Conservation (phyloP, 2,113 vertebrate genomes). For the Hymenochirus boettgeri region DNA sequence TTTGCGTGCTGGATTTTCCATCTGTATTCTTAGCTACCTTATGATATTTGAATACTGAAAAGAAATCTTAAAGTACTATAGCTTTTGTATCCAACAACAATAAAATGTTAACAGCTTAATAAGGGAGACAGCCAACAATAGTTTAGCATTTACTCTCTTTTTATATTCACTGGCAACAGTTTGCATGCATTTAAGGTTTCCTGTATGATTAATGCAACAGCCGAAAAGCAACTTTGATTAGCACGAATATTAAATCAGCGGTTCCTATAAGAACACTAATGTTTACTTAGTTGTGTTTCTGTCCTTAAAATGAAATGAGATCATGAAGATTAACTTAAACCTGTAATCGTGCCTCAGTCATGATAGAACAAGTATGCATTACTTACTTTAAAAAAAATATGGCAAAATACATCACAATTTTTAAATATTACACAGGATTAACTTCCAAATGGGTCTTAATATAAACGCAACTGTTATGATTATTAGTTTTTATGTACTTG, state of each 20-base stretch:
- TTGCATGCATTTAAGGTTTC: constrained; percentile 19
- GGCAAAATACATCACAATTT: too few relatives aligned
- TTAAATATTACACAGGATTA: too few relatives aligned
- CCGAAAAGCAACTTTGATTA: constrained; percentile 22
- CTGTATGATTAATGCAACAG: constrained; percentile 18
- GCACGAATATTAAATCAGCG: constrained; percentile 2
- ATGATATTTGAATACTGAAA: constrained; percentile 20
- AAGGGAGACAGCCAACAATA: constrained; percentile 15
- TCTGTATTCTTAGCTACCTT: background rate
- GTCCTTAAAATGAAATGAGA: too few relatives aligned
- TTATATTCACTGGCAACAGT: constrained; percentile 17
- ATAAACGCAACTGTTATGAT: background rate
- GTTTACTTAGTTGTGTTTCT: background rate
- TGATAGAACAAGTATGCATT: too few relatives aligned
- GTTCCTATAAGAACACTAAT: background rate
- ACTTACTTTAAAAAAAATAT: too few relatives aligned
- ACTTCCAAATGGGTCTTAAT: background rate
- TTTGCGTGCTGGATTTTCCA: constrained; percentile 3
- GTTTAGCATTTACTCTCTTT: constrained; percentile 16
- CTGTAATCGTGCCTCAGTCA: too few relatives aligned
- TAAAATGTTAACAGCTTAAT: constrained; percentile 25
- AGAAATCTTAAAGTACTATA: constrained; percentile 13
- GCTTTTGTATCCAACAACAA: constrained; percentile 24
- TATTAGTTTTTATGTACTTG: background rate
- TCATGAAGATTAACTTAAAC: too few relatives aligned